These are phyloP conservation scores for Danio choprae DNA, from an alignment of 2,797 vertebrate genomes.

Conservation along the genomic window DNA sequence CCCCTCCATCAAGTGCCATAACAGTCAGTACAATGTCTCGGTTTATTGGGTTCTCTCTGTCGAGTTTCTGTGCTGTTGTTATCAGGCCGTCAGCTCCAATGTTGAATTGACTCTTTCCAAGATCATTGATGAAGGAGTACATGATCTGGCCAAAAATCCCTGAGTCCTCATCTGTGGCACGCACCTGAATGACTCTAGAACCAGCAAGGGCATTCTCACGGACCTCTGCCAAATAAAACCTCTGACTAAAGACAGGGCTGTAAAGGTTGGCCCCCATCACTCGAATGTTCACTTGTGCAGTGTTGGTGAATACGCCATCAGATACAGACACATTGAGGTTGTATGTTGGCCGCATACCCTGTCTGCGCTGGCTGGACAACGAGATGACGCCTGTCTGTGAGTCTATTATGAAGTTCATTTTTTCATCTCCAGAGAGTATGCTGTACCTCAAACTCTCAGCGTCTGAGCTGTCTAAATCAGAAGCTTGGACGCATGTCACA, in stretches of 20 bases:
- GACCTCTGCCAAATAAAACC: constrained; percentile 92
- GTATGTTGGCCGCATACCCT: constrained; percentile 82
- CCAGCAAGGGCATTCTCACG: constrained; percentile 86
- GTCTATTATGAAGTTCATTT: constrained; percentile 90
- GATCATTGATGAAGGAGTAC: constrained; percentile 93
- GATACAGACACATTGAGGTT: constrained; percentile 92
- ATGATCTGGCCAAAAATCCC: constrained; percentile 86
- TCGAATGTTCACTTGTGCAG: constrained; percentile 85
- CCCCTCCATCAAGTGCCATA: constrained; percentile 95
- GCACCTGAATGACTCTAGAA: constrained; percentile 85
- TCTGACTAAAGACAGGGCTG: constrained; percentile 91
- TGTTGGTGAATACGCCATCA: constrained; percentile 95
- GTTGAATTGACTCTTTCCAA: constrained; percentile 89
- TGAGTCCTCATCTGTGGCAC: constrained; percentile 89
- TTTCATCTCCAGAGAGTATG: constrained; percentile 91
- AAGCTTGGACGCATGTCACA: constrained; percentile 91
- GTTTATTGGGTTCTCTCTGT: constrained; percentile 89
- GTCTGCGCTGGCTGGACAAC: constrained; percentile 86
- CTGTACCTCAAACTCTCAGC: constrained; percentile 85
- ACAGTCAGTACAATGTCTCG: constrained; percentile 91
- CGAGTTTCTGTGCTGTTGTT: constrained; percentile 86
- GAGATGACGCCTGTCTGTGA: constrained; percentile 87
- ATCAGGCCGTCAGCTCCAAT: constrained; percentile 88
- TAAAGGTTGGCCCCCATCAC: constrained; percentile 91
- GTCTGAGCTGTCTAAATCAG: constrained; percentile 90